These are phyloP conservation scores for Saccopteryx leptura DNA, from an alignment of 2,113 vertebrate species.

Conservation along the genomic window DNA sequence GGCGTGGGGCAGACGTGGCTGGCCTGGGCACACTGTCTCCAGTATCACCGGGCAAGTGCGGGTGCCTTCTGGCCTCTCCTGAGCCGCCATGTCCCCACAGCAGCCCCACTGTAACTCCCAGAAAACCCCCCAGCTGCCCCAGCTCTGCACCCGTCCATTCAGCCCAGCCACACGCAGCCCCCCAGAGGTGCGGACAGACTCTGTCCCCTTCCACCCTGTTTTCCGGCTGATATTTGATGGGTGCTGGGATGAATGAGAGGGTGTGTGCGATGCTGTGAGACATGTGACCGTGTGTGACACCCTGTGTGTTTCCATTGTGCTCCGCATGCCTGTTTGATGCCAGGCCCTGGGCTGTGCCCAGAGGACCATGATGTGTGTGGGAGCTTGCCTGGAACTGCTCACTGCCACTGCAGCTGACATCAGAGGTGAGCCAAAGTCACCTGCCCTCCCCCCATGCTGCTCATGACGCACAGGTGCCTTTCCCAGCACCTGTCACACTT, in stretches of 20 bases:
- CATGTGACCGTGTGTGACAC: fast-evolving
- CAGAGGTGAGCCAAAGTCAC: background rate
- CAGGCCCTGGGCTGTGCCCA: fast-evolving
- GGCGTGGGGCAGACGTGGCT: background rate
- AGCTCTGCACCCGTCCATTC: background rate
- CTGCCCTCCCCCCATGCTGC: background rate
- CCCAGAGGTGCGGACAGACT: background rate
- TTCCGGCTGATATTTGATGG: background rate
- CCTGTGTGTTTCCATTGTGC: background rate
- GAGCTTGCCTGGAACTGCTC: background rate
- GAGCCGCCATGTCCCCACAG: background rate
- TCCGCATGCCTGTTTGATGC: background rate
- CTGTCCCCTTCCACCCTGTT: background rate
- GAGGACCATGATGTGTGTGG: background rate
- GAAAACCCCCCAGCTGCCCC: background rate
- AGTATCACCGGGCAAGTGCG: background rate
- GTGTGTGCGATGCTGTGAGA: background rate
- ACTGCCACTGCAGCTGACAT: background rate
- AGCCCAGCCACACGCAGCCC: background rate
- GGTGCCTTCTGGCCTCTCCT: background rate
- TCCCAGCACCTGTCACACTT: background rate
- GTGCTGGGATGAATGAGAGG: background rate
- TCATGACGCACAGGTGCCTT: background rate
- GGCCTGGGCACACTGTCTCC: background rate
- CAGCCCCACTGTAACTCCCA: background rate